Evolutionary conservation across 2,797 vertebrate species (phyloP).

Genomic region (Sebastes melanostomus): DNA sequence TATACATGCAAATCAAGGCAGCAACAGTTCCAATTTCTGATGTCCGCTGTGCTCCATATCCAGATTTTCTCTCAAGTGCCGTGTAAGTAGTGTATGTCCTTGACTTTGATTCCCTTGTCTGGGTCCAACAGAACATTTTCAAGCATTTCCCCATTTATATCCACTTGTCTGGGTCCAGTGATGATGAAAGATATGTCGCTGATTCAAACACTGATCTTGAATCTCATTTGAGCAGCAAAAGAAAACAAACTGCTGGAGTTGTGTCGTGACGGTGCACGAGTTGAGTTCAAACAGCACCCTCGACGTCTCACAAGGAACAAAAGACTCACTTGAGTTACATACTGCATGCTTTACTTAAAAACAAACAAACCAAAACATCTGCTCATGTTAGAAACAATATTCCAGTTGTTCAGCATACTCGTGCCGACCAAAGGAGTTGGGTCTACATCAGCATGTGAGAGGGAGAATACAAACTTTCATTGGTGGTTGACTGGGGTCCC

Average conservation of each 20-base stretch:
- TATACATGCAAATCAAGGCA: slow-evolving; percentile 66
- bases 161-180: slow-evolving; percentile 21
- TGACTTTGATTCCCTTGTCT: slow-evolving; percentile 25
- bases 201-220: slow-evolving; percentile 4
- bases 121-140: slow-evolving; percentile 32
- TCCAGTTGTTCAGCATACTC: slow-evolving; percentile 33
- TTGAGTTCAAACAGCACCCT: slow-evolving; percentile 32
- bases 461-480: slow-evolving; percentile 38
- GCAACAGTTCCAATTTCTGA: slow-evolving; percentile 36
- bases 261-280: slow-evolving; percentile 22
- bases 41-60: slow-evolving; percentile 31
- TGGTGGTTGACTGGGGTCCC: slow-evolving; percentile 36
- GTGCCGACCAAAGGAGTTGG: slow-evolving; percentile 30
- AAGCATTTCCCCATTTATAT: slow-evolving; percentile 27
- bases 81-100: slow-evolving; percentile 41
- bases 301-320: slow-evolving; percentile 41
- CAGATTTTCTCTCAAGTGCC: slow-evolving; percentile 30
- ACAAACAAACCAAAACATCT: slow-evolving; percentile 42
- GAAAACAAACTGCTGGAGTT: slow-evolving; percentile 19
- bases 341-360: slow-evolving; percentile 62
- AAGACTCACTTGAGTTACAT: slow-evolving; percentile 56
- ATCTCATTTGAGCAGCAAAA: slow-evolving; percentile 35
- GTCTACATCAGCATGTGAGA: slow-evolving; percentile 42
- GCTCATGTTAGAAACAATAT: slow-evolving; percentile 33
- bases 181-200: slow-evolving; percentile 30